A percentile compares a stretch with the other conserved stretches of the same genome.
These are phyloP conservation scores for Germaria angustata DNA, from an alignment of 2,888 invertebrate species.

Conservation along the genomic window DNA sequence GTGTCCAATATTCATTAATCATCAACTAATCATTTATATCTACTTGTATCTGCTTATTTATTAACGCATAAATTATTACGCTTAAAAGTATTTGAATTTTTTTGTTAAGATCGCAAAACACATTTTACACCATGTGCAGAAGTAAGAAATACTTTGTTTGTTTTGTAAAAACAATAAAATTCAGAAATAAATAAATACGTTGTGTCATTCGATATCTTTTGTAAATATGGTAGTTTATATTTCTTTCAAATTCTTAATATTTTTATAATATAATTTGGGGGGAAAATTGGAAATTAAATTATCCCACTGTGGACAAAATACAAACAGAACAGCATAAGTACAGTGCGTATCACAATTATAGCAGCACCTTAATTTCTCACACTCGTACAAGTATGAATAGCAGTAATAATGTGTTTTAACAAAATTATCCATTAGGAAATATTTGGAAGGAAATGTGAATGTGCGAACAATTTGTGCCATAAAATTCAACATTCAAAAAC, in stretches of 20 bases:
- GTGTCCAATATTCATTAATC: conserved; percentile 12
- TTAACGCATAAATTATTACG: not conserved
- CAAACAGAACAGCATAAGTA: too few species aligned
- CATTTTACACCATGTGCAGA: not conserved
- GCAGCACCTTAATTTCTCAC: not conserved
- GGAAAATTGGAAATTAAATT: too few species aligned
- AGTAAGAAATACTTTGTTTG: not conserved
- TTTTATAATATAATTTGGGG: too few species aligned
- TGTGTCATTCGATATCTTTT: conserved; percentile 7
- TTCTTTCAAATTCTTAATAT: too few species aligned
- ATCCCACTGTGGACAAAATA: too few species aligned
- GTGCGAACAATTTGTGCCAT: too few species aligned
- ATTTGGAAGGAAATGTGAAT: not conserved
- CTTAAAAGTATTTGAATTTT: not conserved
- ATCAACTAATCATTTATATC: not conserved
- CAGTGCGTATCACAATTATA: not conserved
- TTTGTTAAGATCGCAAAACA: not conserved
- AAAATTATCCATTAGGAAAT: too few species aligned
- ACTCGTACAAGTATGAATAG: not conserved
- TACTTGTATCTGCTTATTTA: conserved; percentile 7
- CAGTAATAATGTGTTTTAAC: too few species aligned
- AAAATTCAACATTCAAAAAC: too few species aligned
- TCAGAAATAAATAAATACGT: not conserved
- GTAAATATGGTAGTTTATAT: too few species aligned
- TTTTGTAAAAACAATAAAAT: not conserved